Evolutionary conservation across 2,888 invertebrate species (phyloP), one percentile per base, ranked within the genome.

Genomic region (Acrobasis repandana): DNA sequence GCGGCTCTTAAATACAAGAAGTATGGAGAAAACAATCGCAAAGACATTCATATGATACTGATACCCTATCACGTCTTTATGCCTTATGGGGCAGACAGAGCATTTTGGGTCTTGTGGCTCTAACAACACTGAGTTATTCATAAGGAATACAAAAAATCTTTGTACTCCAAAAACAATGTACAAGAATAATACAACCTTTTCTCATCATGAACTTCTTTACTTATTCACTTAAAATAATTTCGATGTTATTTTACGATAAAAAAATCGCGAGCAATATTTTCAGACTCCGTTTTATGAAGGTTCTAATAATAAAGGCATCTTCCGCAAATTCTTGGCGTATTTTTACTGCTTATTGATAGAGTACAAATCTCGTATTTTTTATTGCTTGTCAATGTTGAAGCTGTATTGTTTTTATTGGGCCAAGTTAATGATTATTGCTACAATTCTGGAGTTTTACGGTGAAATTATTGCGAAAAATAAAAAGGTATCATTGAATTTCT

Each of bases 231-330:
- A 54, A 8, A 54, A 18, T 54, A 54, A 20, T 38, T 18, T 1
- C 6, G 20, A 54, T 43, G 14, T 43, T 54, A 54, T 38, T 54
- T 9, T 5, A 38, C 16, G 38, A 54, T 18, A 43, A 54, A 54
- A 34, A 38, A 54, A 54, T 20, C 15, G 20, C 4, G 15, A 47
- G 47, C 33, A 14, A 28, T 28, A 47, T 47, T 56, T 56, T 47
- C n/a, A 10, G 14, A 28, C 20, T 47, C 28, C n/a, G 15, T 28
- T 56, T 56, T 47, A 56, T 47, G 46, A 47, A 47, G 54, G 38
- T 56, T 56, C 38, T 9, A 16, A 60, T 28, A 54, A 34, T 58
- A 36, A 56, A 46, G 33, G 28, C 47, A 46, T 56, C 47, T 46
- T 36, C 18, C 20, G 46, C 9, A 43, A 56, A 56, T 56, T 56